Evolutionary conservation across 1,140 invertebrate species (phyloP), one percentile per base, ranked within the genome.

Genomic region (Muscidifurax raptorellus): DNA sequence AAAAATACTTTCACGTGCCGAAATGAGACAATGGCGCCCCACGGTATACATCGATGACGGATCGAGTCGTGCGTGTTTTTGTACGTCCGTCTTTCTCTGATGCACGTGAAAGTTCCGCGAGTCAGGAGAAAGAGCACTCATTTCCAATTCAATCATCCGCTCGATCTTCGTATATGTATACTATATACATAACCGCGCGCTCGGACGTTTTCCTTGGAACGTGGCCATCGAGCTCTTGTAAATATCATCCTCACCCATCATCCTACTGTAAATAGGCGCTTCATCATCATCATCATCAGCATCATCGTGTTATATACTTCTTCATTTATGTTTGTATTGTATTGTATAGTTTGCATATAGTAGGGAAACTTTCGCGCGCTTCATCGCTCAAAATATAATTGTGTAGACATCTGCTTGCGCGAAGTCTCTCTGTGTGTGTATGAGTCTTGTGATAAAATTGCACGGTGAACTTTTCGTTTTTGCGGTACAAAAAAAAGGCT

Each of bases 381-480:
- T n/a, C n/a, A 10, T 13, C 69, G 30, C 30, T 80, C n/a, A 40
- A 67, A 80, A 40, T 67, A 69, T 69, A 32, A n/a, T 22, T 59
- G 59, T 9, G 9, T 40, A 9, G n/a, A n/a, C n/a, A n/a, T n/a
- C n/a, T n/a, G n/a, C n/a, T n/a, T n/a, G n/a, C n/a, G n/a, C n/a
- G n/a, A n/a, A n/a, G n/a, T n/a, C n/a, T n/a, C n/a, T n/a, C n/a
- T 9, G 7, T 40, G 36, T 40, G 7, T 40, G 36, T 9, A 27
- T 7, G 40, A 67, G 27, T 67, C 25, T 77, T 78, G 74, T 78
- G 82, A 83, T 83, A 83, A 83, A 83, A 71, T 78, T 72, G 30
- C 64, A 27, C 80, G 71, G 25, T 44, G 25, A 40, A 40, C 10
- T 40, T 40, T 40, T 40, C 36, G 36, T 40, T 40, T 40, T 40